phyloP scores from a whole-genome alignment of 2,888 invertebrate species.

The Bembecia ichneumoniformis region DNA sequence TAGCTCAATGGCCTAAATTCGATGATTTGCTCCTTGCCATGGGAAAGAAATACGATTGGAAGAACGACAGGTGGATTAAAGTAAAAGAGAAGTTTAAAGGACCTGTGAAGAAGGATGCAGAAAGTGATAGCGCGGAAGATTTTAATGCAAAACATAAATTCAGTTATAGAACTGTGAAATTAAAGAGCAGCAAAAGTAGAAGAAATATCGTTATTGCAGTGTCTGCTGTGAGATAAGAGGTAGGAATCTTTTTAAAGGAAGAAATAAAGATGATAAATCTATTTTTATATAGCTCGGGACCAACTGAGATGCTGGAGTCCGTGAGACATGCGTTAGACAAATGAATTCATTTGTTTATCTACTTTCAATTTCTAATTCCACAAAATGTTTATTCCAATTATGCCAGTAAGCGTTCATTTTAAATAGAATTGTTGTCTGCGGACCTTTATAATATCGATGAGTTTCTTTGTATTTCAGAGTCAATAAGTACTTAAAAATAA shows the following conservation, averaged over 20 bases:
- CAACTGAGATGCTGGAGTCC: slow-evolving; percentile 24
- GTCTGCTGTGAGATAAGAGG: slow-evolving; percentile 56
- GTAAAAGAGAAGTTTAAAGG: slow-evolving; percentile 40
- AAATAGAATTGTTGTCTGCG: background rate
- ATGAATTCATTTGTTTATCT: background rate
- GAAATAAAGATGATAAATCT: slow-evolving; percentile 12
- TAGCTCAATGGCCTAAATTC: slow-evolving; percentile 50
- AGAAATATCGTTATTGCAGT: slow-evolving; percentile 60
- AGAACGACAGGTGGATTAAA: slow-evolving; percentile 65
- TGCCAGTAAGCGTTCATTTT: background rate
- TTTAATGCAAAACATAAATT: slow-evolving; percentile 54
- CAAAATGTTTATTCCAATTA: too few relatives aligned
- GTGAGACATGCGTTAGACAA: background rate
- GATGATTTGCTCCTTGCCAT: slow-evolving; percentile 52
- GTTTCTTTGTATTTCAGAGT: background rate
- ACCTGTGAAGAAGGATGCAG: slow-evolving; percentile 8
- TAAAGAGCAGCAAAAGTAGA: slow-evolving; percentile 56
- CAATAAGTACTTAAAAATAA: background rate
- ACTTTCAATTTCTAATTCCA: too few relatives aligned
- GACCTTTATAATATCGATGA: background rate
- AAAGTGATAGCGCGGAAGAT: slow-evolving; percentile 24
- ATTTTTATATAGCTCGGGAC: slow-evolving; percentile 51
- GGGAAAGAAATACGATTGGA: slow-evolving; percentile 62
- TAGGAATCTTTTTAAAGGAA: slow-evolving; percentile 5
- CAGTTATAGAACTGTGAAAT: slow-evolving; percentile 54